Percentiles rank a stretch among this genome's conserved stretches.
These are phyloP conservation scores for Spodoptera frugiperda DNA, from an alignment of 1,140 invertebrate genomes.

Conservation along the genomic window DNA sequence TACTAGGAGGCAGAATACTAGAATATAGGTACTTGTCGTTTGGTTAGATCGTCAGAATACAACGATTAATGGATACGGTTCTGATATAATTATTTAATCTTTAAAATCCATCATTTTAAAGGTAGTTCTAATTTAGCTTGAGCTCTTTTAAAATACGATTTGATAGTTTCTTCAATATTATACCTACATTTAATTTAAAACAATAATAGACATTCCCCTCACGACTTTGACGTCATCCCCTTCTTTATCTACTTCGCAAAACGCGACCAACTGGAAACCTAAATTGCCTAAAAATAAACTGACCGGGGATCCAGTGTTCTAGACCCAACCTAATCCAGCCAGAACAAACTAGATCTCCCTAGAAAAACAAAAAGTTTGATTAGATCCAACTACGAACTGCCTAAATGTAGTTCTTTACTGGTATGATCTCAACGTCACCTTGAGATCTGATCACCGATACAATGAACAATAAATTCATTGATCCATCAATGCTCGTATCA, in stretches of 20 bases:
- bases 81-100: too few species aligned
- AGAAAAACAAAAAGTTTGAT: constrained; percentile 26
- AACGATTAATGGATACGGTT: too few species aligned
- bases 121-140: too few species aligned
- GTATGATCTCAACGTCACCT: constrained; percentile 15
- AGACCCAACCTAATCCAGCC: background rate
- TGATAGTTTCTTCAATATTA: too few species aligned
- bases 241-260: background rate
- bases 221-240: too few species aligned
- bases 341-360: constrained; percentile 29
- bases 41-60: too few species aligned
- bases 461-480: constrained; percentile 55
- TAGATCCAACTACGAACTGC: background rate
- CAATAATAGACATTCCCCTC: too few species aligned
- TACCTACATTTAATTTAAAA: too few species aligned
- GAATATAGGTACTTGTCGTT: too few species aligned
- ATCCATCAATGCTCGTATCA: constrained; percentile 33
- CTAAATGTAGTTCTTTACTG: constrained; percentile 18
- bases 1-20: too few species aligned
- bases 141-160: too few species aligned
- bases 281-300: constrained; percentile 20
- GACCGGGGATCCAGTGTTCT: constrained; percentile 1
- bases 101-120: too few species aligned
- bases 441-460: constrained; percentile 24
- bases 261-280: background rate